These are phyloP conservation scores for Periphyllus acericola DNA, from an alignment of 2,888 invertebrate genomes.

Conservation along the genomic window DNA sequence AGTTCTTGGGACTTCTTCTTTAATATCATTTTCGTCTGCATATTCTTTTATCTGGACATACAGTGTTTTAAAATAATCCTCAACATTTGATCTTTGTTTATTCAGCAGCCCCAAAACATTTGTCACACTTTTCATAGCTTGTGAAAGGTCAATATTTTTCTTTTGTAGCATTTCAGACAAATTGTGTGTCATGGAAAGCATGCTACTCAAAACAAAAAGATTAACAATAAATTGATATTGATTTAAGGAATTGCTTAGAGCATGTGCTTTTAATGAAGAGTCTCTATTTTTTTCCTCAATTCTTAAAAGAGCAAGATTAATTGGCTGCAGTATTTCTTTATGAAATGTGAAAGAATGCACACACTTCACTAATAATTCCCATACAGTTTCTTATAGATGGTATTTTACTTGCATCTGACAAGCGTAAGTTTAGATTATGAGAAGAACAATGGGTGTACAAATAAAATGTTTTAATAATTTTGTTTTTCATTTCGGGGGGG, in stretches of 20 bases:
- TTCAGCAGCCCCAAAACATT: conserved; percentile 3
- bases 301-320: not conserved
- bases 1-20: conserved; percentile 16
- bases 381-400: conserved; percentile 21
- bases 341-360: not conserved
- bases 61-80: not conserved
- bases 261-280: too few relatives aligned
- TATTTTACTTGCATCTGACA: conserved; percentile 38
- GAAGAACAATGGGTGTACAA: conserved; percentile 28
- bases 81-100: not conserved
- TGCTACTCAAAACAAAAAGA: too few relatives aligned
- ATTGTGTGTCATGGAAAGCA: too few relatives aligned
- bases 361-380: conserved; percentile 19
- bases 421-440: conserved; percentile 35
- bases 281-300: too few relatives aligned
- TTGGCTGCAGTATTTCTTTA: conserved; percentile 5
- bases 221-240: too few relatives aligned
- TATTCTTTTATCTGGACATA: conserved; percentile 10
- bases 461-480: too few relatives aligned
- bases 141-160: conserved; percentile 16
- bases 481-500: too few relatives aligned
- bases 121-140: conserved; percentile 16
- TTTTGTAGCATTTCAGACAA: conserved; percentile 6
- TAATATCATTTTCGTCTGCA: conserved; percentile 10
- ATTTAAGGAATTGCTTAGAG: too few relatives aligned